Conservation (phyloP, 1,140 invertebrate species). For the Lysiphlebus fabarum region DNA sequence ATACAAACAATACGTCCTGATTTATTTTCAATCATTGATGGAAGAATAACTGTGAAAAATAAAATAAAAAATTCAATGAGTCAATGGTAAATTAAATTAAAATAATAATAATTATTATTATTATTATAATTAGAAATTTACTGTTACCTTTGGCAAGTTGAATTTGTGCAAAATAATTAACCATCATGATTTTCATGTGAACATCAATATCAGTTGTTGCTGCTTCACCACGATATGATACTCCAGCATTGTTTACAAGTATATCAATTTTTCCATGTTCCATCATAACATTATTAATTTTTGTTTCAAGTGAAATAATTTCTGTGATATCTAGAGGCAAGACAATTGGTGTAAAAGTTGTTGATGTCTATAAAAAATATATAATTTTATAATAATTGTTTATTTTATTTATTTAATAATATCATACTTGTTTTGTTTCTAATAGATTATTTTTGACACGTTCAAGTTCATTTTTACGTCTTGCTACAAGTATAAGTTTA, state of each 20-base stretch:
- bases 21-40: conserved; percentile 74
- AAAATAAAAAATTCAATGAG: no score
- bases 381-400: neutral
- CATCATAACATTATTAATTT: conserved; percentile 65
- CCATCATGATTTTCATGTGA: conserved; percentile 83
- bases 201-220: conserved; percentile 78
- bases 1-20: conserved; percentile 84
- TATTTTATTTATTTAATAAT: neutral
- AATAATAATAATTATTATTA: no score
- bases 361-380: conserved; percentile 55
- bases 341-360: conserved; percentile 70
- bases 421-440: conserved; percentile 57
- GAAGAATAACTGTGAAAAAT: conserved; percentile 68
- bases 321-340: conserved; percentile 76
- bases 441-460: conserved; percentile 72
- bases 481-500: conserved; percentile 78
- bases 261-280: conserved; percentile 80
- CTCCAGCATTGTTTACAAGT: conserved; percentile 89
- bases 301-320: conserved; percentile 61
- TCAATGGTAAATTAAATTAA: no score
- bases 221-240: conserved; percentile 78
- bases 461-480: conserved; percentile 74
- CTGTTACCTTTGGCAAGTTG: conserved; percentile 91
- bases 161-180: conserved; percentile 93
- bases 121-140: no score